These are phyloP conservation scores for Microtus montanus DNA, from an alignment of 2,113 vertebrate species.

Conservation along the genomic window DNA sequence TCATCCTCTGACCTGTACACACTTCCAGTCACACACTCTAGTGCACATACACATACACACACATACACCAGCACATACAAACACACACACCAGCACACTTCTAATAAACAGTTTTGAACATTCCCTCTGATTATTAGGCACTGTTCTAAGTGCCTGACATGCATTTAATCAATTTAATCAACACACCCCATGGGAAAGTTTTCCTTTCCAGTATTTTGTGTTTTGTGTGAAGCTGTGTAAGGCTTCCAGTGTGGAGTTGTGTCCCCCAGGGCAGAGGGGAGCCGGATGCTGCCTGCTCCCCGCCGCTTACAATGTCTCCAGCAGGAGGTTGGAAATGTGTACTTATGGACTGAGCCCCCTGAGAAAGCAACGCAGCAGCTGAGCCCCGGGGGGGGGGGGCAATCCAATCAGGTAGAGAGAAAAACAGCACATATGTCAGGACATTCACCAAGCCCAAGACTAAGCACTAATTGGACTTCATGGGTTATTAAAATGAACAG, in stretches of 20 bases:
- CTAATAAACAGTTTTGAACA: neutral
- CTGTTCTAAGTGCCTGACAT: neutral
- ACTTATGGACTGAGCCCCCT: slow-evolving; percentile 2
- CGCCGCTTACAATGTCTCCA: slow-evolving; percentile 20
- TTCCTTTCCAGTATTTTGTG: neutral
- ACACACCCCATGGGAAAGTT: slow-evolving; percentile 4
- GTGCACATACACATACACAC: neutral
- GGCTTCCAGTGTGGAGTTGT: neutral
- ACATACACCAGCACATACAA: no score
- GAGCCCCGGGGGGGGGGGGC: neutral
- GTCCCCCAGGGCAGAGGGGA: neutral
- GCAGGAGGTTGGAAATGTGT: neutral
- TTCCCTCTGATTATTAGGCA: neutral
- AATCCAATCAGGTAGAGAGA: slow-evolving; percentile 32
- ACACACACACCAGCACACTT: neutral
- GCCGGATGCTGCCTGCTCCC: slow-evolving; percentile 13
- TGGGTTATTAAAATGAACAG: neutral
- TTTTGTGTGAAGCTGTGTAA: neutral
- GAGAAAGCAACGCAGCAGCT: neutral
- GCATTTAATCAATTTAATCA: slow-evolving; percentile 57
- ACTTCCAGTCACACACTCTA: neutral
- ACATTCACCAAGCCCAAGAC: neutral
- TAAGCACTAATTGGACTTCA: neutral
- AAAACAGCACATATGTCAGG: slow-evolving; percentile 11
- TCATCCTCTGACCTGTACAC: neutral